These are phyloP conservation scores for Pterobdella sp. DNA, from an alignment of 2,888 invertebrate genomes.

Conservation along the genomic window DNA sequence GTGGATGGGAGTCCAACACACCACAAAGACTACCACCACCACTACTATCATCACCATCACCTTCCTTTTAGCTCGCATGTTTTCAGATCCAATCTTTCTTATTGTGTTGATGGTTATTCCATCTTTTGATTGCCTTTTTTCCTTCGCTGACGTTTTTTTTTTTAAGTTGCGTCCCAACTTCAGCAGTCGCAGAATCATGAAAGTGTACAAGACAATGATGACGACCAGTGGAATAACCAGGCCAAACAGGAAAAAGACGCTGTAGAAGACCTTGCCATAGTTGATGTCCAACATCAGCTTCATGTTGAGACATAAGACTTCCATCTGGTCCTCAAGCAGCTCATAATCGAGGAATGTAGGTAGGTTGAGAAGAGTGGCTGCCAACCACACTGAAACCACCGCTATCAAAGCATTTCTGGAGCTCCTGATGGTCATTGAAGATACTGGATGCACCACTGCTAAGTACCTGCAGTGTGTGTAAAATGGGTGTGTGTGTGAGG, in stretches of 20 bases:
- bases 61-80: slow-evolving; percentile 72
- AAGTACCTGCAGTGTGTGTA: no score
- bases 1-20: slow-evolving; percentile 90
- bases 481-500: no score
- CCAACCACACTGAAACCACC: slow-evolving; percentile 21
- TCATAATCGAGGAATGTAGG: slow-evolving; percentile 19
- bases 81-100: slow-evolving; percentile 62
- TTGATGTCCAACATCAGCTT: slow-evolving; percentile 20
- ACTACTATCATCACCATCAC: slow-evolving; percentile 86
- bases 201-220: slow-evolving; percentile 77
- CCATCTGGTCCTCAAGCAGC: slow-evolving; percentile 12
- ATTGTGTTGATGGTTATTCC: neutral
- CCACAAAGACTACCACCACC: slow-evolving; percentile 81
- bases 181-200: slow-evolving; percentile 60
- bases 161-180: slow-evolving; percentile 18
- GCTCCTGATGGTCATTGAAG: slow-evolving; percentile 60
- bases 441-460: slow-evolving; percentile 85
- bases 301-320: slow-evolving; percentile 8
- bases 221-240: slow-evolving; percentile 78
- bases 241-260: slow-evolving; percentile 67
- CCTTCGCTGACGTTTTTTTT: neutral
- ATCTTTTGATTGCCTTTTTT: slow-evolving; percentile 6
- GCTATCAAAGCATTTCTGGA: slow-evolving; percentile 29
- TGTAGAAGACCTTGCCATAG: slow-evolving; percentile 39
- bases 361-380: slow-evolving; percentile 25